Evolutionary conservation across 2,113 vertebrate genomes (phyloP).

Genomic region (Seriola rivoliana): DNA sequence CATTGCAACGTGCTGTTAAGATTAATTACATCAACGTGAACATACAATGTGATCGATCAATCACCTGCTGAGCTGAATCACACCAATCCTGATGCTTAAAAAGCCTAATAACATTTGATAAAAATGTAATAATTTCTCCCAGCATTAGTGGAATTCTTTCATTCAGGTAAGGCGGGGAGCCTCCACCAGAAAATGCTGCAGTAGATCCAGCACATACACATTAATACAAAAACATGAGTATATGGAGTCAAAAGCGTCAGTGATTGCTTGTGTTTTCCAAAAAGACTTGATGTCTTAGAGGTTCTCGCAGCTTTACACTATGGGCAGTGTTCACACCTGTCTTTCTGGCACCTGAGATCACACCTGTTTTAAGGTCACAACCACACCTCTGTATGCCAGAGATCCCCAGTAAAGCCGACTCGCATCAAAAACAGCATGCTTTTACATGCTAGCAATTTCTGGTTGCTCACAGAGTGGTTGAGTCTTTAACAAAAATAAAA

Average conservation of each 20-base stretch:
- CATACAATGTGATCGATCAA: constrained; percentile 5
- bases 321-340: neutral
- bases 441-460: neutral
- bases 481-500: neutral
- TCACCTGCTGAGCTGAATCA: constrained; percentile 25
- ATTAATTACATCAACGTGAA: constrained; percentile 9
- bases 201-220: neutral
- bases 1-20: neutral
- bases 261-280: neutral
- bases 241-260: neutral
- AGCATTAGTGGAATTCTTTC: neutral
- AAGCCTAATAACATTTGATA: constrained; percentile 9
- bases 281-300: neutral
- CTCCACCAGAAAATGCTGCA: neutral
- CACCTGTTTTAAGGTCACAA: neutral
- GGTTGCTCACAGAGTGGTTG: neutral
- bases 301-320: neutral
- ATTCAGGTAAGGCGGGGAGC: neutral
- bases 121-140: neutral
- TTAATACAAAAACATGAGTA: neutral
- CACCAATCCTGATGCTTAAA: neutral
- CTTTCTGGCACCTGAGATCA: neutral
- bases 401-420: neutral
- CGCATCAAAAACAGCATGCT: neutral
- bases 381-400: neutral